Conservation (phyloP, 2,113 vertebrate genomes). For the Bufo bufo region DNA sequence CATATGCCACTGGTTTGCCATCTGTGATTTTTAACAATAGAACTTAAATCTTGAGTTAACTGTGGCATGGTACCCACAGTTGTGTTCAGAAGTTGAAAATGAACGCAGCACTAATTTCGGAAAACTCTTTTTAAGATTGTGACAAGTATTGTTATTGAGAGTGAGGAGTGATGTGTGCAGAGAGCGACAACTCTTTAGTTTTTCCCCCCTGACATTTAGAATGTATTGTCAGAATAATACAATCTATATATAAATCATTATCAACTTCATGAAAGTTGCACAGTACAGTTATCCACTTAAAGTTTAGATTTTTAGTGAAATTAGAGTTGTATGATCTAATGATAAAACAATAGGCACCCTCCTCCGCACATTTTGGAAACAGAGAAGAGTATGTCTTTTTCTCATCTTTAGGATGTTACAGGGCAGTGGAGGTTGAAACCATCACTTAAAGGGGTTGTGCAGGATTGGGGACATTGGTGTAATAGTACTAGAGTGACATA, state of each 20-base stretch:
- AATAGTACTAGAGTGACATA: too few relatives aligned
- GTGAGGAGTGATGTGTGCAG: neutral
- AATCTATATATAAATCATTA: neutral
- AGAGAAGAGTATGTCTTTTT: too few relatives aligned
- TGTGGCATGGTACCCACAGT: neutral
- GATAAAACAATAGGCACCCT: too few relatives aligned
- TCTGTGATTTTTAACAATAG: too few relatives aligned
- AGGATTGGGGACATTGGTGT: too few relatives aligned
- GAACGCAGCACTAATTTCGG: neutral
- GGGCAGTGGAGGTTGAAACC: too few relatives aligned
- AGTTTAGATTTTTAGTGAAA: neutral
- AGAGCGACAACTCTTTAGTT: neutral
- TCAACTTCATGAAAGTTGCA: neutral
- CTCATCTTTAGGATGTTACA: too few relatives aligned
- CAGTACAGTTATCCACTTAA: neutral
- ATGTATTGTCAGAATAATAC: neutral
- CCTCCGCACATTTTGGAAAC: neutral
- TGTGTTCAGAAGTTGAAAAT: neutral
- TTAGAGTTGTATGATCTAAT: too few relatives aligned
- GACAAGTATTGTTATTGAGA: constrained; percentile 20
- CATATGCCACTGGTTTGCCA: too few relatives aligned
- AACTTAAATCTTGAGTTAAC: too few relatives aligned
- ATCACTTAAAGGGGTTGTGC: too few relatives aligned
- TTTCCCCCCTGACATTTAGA: neutral
- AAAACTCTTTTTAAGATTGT: constrained; percentile 8